These are phyloP conservation scores for Bhutanitis thaidina DNA, from an alignment of 2,888 invertebrate species.

Conservation along the genomic window DNA sequence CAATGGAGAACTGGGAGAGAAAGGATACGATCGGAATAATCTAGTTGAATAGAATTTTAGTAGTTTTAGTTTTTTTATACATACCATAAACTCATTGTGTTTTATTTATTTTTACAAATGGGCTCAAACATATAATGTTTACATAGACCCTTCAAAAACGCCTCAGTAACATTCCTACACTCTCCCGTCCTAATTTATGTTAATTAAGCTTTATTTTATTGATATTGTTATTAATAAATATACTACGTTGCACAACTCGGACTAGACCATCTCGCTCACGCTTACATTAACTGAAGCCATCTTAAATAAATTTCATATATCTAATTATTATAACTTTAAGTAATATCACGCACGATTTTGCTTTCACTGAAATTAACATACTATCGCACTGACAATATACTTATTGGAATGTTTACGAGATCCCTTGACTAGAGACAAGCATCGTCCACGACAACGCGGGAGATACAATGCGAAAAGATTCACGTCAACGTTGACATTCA, in stretches of 20 bases:
- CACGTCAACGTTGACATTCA: too few relatives aligned
- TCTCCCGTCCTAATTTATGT: constrained; percentile 2
- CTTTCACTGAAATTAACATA: constrained; percentile 29
- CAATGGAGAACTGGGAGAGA: too few relatives aligned
- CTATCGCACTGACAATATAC: constrained; percentile 18
- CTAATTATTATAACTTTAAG: constrained; percentile 49
- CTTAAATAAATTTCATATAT: constrained; percentile 43
- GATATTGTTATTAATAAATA: constrained; percentile 23
- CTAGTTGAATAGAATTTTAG: too few relatives aligned
- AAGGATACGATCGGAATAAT: too few relatives aligned
- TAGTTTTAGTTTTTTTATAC: too few relatives aligned
- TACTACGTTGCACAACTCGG: constrained; percentile 49
- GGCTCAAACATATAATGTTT: too few relatives aligned
- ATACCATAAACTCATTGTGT: too few relatives aligned
- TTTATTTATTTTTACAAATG: too few relatives aligned
- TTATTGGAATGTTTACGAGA: constrained; percentile 38
- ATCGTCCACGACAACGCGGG: background rate
- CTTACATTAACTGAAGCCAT: constrained; percentile 44
- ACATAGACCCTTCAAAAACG: too few relatives aligned
- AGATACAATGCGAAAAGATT: background rate
- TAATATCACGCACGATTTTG: constrained; percentile 67
- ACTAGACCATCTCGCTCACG: constrained; percentile 48
- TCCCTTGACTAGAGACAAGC: constrained; percentile 35
- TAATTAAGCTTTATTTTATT: constrained; percentile 16
- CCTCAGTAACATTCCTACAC: background rate